Evolutionary conservation across 1,140 invertebrate species (phyloP), one percentile per base, ranked within the genome.

Genomic region (Tyrophagus putrescentiae): DNA sequence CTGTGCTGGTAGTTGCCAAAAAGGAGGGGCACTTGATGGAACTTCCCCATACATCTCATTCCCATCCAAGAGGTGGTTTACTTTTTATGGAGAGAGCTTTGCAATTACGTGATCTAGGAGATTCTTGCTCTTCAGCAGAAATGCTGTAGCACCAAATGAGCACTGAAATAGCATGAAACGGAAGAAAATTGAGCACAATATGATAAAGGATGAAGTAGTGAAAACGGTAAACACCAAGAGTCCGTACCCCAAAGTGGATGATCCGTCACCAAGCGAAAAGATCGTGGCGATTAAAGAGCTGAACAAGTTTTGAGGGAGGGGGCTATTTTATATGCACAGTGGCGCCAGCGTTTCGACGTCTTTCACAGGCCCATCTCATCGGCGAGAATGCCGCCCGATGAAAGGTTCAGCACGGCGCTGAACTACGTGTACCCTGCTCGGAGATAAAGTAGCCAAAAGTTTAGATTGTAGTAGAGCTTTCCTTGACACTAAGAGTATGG

Each of bases 301-400:
- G 23, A 39, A 39, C 13, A 13, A 13, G 13, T 39, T 13, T 13
- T 18, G 23, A 7, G 45, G 21, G 3, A 21, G 11, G 18, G 32
- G 11, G 7, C 28, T 77, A 66, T 11, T 76, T 77, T 72, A 85
- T 76, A 3, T 73, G 66, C 42, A 86, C 67, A 64, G 86, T 76
- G 58, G 77, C 16, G 82, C 77, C 11, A 87, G 67, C 23, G 86
- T 77, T 72, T 87, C 84, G 4, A 87, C 79, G 0, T 87, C 74
- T 87, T 87, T 1, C 85, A 84, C 21, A 87, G 69, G 9, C 84
- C 85, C 85, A 87, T 88, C 72, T 87, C 84, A 73, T 88, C 85
- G 18, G 83, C 84, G 45, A 88, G 70, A 57, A 88, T 85, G 5
- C 84, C 85, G 54, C 84, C 84, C 3, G 18, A n/a, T 34, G 33